These are phyloP conservation scores for Neodiprion lecontei DNA, from an alignment of 1,140 invertebrate genomes.

Conservation along the genomic window DNA sequence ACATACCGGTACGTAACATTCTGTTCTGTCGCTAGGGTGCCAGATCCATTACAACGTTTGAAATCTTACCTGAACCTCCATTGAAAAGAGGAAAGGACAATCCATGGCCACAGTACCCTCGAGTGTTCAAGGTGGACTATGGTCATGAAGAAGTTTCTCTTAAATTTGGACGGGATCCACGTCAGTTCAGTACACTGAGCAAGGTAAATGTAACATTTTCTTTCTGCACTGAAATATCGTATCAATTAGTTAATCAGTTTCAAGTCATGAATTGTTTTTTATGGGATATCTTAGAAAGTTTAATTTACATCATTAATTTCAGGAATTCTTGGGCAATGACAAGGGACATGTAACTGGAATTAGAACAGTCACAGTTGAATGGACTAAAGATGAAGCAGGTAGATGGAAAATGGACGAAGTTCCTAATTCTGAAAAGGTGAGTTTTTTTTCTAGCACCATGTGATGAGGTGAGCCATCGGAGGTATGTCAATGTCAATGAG, in stretches of 20 bases:
- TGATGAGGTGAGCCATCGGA: too few species aligned
- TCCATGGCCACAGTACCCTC: conserved; percentile 98
- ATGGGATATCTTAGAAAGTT: not conserved
- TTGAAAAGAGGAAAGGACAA: conserved; percentile 81
- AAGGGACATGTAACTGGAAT: conserved; percentile 90
- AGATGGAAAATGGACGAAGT: conserved; percentile 95
- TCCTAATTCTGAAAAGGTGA: conserved; percentile 77
- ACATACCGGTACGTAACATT: conserved; percentile 17
- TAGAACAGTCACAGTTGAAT: conserved; percentile 88
- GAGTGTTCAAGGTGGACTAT: conserved; percentile 97
- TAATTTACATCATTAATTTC: conserved; percentile 21
- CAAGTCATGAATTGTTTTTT: conserved; percentile 6
- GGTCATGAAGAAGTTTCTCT: conserved; percentile 94
- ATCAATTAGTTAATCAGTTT: not conserved
- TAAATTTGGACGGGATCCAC: conserved; percentile 91
- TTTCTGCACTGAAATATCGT: not conserved
- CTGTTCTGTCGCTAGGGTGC: conserved; percentile 72
- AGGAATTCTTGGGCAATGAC: conserved; percentile 93
- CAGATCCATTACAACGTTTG: conserved; percentile 95
- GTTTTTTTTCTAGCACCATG: not conserved
- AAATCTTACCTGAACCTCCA: conserved; percentile 95
- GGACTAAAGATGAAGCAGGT: conserved; percentile 91
- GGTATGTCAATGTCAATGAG: not conserved
- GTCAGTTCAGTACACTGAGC: conserved; percentile 91
- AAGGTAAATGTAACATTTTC: conserved; percentile 65